Conservation (phyloP, 2,113 vertebrate genomes). For the Struthidea cinerea region DNA sequence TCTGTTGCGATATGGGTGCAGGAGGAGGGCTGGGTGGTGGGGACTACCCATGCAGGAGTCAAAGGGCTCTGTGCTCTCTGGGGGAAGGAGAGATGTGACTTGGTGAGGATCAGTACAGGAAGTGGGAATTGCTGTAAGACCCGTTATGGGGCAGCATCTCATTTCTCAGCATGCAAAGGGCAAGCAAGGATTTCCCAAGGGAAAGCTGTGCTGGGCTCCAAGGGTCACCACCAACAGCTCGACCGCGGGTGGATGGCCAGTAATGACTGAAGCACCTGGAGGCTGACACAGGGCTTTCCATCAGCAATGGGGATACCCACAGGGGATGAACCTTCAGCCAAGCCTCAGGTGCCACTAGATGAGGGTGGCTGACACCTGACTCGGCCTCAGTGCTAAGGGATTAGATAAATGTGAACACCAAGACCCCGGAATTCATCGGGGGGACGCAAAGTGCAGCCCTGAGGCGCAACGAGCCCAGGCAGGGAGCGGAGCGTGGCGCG, state of each 20-base stretch:
- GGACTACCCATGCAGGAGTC: not conserved
- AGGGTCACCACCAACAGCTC: not conserved
- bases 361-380: not conserved
- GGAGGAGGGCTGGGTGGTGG: not conserved
- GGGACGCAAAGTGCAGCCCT: not conserved
- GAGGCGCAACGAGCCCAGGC: not conserved
- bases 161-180: not conserved
- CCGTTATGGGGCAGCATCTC: not conserved
- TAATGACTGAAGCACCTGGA: not conserved
- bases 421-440: not conserved
- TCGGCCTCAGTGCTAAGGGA: not conserved
- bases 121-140: not conserved
- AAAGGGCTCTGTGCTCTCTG: not conserved
- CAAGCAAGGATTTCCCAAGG: not conserved
- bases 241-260: not conserved
- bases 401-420: not conserved
- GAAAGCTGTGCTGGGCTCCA: not conserved
- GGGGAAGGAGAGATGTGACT: not conserved
- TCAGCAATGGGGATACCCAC: fast-evolving
- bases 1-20: not conserved
- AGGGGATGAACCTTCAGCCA: not conserved
- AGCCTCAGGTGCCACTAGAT: not conserved
- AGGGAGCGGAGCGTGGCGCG: fast-evolving
- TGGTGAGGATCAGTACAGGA: not conserved
- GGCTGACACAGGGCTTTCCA: not conserved